A percentile compares a stretch with the other conserved stretches of the same genome.
These are phyloP conservation scores for Thomomys bottae DNA, from an alignment of 2,113 vertebrate genomes.

Conservation along the genomic window DNA sequence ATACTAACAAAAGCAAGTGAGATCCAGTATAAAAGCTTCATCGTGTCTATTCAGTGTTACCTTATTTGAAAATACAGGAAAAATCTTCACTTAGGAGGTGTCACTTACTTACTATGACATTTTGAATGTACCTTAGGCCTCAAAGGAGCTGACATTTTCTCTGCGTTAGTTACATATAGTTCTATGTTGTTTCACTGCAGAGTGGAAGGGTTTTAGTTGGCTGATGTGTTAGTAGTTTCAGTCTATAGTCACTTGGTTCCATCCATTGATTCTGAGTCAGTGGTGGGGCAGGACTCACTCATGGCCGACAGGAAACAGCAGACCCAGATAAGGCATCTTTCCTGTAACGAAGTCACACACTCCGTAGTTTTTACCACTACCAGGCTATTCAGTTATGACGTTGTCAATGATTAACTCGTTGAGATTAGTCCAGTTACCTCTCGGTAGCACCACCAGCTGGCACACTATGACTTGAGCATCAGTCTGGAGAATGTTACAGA, in stretches of 20 bases:
- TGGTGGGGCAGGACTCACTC: not conserved
- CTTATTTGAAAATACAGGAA: conserved; percentile 29
- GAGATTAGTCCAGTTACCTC: no score
- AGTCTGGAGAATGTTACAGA: no score
- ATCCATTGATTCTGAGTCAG: not conserved
- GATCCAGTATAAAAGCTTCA: conserved; percentile 9
- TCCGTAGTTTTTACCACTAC: not conserved
- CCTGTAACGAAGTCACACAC: no score
- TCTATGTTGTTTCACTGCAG: not conserved
- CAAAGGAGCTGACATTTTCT: not conserved
- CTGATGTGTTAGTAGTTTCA: not conserved
- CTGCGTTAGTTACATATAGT: not conserved
- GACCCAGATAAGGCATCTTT: no score
- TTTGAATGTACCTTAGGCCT: conserved; percentile 23
- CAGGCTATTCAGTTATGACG: no score
- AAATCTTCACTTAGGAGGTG: conserved; percentile 1
- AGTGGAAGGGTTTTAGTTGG: not conserved
- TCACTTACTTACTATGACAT: conserved; percentile 47
- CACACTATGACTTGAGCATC: not conserved
- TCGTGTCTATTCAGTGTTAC: not conserved
- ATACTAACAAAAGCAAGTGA: not conserved
- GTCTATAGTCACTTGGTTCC: no score
- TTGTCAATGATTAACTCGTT: not conserved
- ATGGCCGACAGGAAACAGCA: not conserved
- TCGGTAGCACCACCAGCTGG: no score